Evolutionary conservation across 2,888 invertebrate genomes (phyloP), one percentile per base, ranked within the genome.

Genomic region (Steinernema scapterisci): DNA sequence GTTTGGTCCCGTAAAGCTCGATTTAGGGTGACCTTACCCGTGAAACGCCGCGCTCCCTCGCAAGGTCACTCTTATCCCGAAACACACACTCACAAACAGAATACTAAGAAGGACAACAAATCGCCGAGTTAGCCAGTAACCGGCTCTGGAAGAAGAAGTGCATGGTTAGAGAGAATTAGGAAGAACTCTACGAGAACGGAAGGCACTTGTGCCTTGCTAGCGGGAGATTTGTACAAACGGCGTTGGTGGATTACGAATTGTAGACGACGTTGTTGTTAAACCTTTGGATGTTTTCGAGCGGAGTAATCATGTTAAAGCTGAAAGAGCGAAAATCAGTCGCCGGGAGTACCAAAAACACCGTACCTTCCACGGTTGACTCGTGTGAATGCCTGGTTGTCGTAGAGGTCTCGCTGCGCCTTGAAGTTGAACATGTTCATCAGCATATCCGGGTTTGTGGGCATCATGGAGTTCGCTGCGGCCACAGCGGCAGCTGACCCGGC

Each of bases 281-380:
- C 46, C 48, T 71, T 27, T 78, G 84, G 63, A 86, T 86, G 80
- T 85, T 84, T 76, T 86, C 86, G 76, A 86, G 75, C 21, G 86
- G 86, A 2, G 86, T 86, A 75, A 86, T 87, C 86, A 86, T 86
- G 80, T 87, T 86, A 84, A 86, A 86, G 54, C 84, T 85, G 79
- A 23, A 79, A 76, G 7, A n/a, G 63, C n/a, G 16, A 16, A 3
- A 31, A 21, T 31, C 31, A 25, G 31, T 31, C 25, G 1, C 5
- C 7, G 54, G 5, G 13, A 31, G 31, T 63, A 7, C 19, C 31
- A n/a, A 5, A 3, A 13, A 1, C 6, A 21, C 16, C 63, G 3
- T 63, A 63, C 63, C 63, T 63, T 63, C 63, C 63, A n/a, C 63
- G 63, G 19, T 63, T 63, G 63, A 63, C 63, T 1, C 63, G 27